Base-by-base conservation (phyloP, 2,888 invertebrate genomes). In the Orthosia gothica region DNA sequence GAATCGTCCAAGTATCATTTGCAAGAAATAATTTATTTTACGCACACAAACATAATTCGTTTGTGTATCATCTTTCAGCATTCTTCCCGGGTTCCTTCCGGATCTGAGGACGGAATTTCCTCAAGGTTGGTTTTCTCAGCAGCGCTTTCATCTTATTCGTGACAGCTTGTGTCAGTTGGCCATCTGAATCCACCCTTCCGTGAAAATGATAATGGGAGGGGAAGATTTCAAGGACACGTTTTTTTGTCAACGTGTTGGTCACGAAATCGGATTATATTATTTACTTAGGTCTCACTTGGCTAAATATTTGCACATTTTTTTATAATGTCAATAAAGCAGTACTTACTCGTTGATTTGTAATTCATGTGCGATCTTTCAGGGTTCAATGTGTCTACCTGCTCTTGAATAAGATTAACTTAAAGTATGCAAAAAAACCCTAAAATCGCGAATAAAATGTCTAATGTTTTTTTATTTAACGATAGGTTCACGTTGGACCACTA, bases 151-250 rank as follows among this genome's bases (percentile, higher is more conserved):
- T 81, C 57, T 54, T 62, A 16, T 50, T 67, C 3, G 52, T 68
- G 78, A 67, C 69, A 82, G 67, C 50, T 66, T 77, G 70, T 77
- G 82, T 52, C 77, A 77, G 16, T 82, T 50, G 13, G 11, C 1
- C 62, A 67, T 67, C 58, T 63, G 65, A 45, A 54, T 16, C 45
- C 57, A 81, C 32, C 62, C 69, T 76, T 47, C 76, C 66, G 70
- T 76, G 20, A 70, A 70, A 23, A 66, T 66, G 45, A 70, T 70
- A 63, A 77, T 70, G 23, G 20, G 47, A 47, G 7, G 18, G 64
- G n/a, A 50, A 57, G 26, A 16, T 57, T 20, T 50, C 54, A 23
- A 40, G 45, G 57, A 58, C 13, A 16, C 4, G 45, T 2, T 13
- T 47, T 49, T 50, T 64, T 40, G 9, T 65, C 50, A 54, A 5